Evolutionary conservation across 2,113 vertebrate species (phyloP).

Genomic region (Sander vitreus): DNA sequence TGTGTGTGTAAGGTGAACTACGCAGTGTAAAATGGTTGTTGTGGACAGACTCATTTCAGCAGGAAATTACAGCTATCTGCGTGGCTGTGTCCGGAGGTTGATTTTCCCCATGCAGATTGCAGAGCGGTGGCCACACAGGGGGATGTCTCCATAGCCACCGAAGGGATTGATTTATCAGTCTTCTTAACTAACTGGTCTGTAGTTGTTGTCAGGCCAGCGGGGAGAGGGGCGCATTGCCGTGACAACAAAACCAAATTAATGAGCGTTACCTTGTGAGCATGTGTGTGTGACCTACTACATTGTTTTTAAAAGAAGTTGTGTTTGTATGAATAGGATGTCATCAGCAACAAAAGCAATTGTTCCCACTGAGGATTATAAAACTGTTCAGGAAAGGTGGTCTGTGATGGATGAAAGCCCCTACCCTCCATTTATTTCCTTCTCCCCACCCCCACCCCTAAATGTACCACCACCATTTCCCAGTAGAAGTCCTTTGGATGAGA

Average conservation of each 20-base stretch:
- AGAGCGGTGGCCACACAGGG: slow-evolving; percentile 40
- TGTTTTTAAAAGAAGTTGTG: background rate
- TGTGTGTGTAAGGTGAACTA: slow-evolving; percentile 21
- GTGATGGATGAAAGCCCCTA: slow-evolving; percentile 4
- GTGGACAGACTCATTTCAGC: slow-evolving; percentile 73
- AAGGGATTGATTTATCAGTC: slow-evolving; percentile 45
- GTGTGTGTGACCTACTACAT: background rate
- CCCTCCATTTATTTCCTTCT: background rate
- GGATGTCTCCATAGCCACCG: slow-evolving; percentile 50
- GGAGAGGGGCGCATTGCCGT: background rate
- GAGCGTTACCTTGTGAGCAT: slow-evolving; percentile 1
- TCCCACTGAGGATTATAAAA: slow-evolving; percentile 21
- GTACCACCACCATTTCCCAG: slow-evolving; percentile 42
- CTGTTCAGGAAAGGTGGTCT: slow-evolving; percentile 16
- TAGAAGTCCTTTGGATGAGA: slow-evolving; percentile 46
- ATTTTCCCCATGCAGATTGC: slow-evolving; percentile 60
- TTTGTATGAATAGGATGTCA: slow-evolving; percentile 14
- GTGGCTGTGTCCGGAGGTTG: slow-evolving; percentile 56
- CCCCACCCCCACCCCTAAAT: slow-evolving; percentile 14
- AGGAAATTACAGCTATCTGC: slow-evolving; percentile 77
- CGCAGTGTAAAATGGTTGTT: slow-evolving; percentile 36
- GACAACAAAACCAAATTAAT: slow-evolving; percentile 37
- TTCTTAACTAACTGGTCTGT: slow-evolving; percentile 40
- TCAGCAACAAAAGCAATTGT: slow-evolving; percentile 32
- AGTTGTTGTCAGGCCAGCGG: slow-evolving; percentile 36